phyloP scores from a whole-genome alignment of 2,797 vertebrate species.

The Neosilurus mollespiculum region DNA sequence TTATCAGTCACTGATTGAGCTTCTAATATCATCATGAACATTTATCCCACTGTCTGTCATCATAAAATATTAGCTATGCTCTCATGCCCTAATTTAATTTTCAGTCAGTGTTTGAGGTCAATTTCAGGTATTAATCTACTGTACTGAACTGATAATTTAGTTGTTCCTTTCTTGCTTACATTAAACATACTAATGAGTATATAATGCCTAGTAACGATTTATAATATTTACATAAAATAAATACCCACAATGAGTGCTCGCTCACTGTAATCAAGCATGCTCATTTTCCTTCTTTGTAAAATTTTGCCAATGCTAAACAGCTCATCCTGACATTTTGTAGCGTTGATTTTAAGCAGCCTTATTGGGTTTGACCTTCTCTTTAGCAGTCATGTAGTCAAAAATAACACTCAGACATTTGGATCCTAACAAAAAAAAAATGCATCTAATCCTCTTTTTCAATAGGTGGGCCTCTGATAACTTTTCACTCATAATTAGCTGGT shows the following conservation, averaged over 20 bases:
- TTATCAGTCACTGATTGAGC: constrained; percentile 74
- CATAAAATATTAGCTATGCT: constrained; percentile 77
- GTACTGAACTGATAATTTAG: constrained; percentile 29
- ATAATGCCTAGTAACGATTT: neutral
- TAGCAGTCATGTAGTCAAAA: constrained; percentile 82
- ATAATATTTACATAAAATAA: neutral
- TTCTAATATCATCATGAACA: constrained; percentile 71
- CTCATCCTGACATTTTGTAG: constrained; percentile 53
- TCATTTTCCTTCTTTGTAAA: neutral
- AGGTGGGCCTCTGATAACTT: constrained; percentile 98
- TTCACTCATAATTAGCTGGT: constrained; percentile 99
- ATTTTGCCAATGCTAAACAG: neutral
- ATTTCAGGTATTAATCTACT: constrained; percentile 54
- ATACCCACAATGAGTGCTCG: neutral
- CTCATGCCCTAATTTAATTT: constrained; percentile 68
- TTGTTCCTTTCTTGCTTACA: neutral
- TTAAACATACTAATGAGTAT: constrained; percentile 4
- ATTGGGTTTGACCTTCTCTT: constrained; percentile 82
- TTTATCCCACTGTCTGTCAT: constrained; percentile 68
- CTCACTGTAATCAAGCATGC: neutral
- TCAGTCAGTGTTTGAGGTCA: constrained; percentile 69
- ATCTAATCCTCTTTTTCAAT: constrained; percentile 82
- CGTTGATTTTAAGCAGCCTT: constrained; percentile 72
- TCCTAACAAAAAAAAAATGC: constrained; percentile 82
- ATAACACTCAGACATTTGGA: constrained; percentile 99